Percentiles rank a stretch among this genome's conserved stretches.
Evolutionary conservation across 1,140 invertebrate species (phyloP).

Genomic region (Nixonia krombeini): DNA sequence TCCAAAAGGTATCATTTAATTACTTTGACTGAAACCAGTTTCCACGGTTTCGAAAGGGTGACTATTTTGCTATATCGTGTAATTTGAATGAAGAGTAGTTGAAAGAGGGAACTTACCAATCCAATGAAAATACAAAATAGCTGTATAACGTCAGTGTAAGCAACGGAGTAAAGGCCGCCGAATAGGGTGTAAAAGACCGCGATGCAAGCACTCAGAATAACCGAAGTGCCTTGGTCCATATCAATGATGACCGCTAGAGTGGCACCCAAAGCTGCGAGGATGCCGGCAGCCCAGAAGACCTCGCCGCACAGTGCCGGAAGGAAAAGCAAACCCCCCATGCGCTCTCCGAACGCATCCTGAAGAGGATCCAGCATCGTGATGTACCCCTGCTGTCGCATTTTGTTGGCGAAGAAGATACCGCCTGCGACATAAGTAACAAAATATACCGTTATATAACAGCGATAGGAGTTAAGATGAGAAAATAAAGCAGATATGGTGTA

Average conservation of each 20-base stretch:
- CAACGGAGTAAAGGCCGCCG: conserved; percentile 97
- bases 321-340: conserved; percentile 97
- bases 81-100: too few species aligned
- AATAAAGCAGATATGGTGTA: too few species aligned
- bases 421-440: conserved; percentile 73
- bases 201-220: conserved; percentile 95
- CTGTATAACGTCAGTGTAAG: conserved; percentile 99
- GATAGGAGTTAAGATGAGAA: too few species aligned
- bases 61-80: too few species aligned
- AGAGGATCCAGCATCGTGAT: conserved; percentile 99
- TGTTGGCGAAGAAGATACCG: conserved; percentile 97
- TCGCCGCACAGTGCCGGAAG: conserved; percentile 97
- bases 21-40: too few species aligned
- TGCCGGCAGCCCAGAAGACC: conserved; percentile 97
- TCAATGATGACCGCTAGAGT: conserved; percentile 97
- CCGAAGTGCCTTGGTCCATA: conserved; percentile 92
- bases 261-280: conserved; percentile 95
- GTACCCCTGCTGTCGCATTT: conserved; percentile 97
- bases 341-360: conserved; percentile 94
- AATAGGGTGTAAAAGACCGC: conserved; percentile 98
- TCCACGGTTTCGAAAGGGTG: too few species aligned
- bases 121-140: conserved; percentile 99
- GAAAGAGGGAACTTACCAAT: conserved; percentile 82
- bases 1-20: too few species aligned
- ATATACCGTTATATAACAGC: too few species aligned